Conservation (phyloP, 2,113 vertebrate species). For the Pelusios castaneus region DNA sequence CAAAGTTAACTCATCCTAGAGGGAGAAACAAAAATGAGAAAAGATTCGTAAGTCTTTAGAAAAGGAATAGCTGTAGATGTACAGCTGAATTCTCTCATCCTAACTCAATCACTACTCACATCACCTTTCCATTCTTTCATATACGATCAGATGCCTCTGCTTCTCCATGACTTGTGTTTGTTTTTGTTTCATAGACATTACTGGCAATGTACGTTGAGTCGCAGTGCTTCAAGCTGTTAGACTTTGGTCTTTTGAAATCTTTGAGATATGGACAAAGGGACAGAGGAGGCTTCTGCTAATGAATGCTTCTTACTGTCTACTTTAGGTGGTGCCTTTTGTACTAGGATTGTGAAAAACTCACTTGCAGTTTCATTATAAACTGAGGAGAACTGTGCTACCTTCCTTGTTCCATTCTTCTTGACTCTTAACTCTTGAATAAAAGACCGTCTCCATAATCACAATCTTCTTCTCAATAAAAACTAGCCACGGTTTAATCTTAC, state of each 20-base stretch:
- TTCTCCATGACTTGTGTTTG: not conserved
- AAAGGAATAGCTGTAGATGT: not conserved
- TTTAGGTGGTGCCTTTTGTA: not conserved
- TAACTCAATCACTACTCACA: not conserved
- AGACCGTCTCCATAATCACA: not conserved
- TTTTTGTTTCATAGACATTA: fast-evolving
- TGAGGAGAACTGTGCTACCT: not conserved
- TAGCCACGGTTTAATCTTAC: not conserved
- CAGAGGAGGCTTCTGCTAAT: not conserved
- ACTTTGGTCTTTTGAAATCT: not conserved
- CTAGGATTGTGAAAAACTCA: not conserved
- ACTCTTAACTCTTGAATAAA: not conserved
- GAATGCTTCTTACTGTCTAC: not conserved
- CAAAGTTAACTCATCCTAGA: not conserved
- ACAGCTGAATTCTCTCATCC: not conserved
- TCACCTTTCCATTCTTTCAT: not conserved
- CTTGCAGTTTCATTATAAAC: not conserved
- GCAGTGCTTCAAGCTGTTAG: fast-evolving
- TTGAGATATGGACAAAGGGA: not conserved
- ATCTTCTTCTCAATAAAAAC: not conserved
- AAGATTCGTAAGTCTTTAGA: not conserved
- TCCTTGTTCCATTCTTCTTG: not conserved
- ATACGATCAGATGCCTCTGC: fast-evolving
- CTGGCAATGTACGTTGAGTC: not conserved
- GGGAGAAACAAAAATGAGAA: not conserved